Conservation (phyloP, 2,888 invertebrate species). For the Pherbina coryleti region DNA sequence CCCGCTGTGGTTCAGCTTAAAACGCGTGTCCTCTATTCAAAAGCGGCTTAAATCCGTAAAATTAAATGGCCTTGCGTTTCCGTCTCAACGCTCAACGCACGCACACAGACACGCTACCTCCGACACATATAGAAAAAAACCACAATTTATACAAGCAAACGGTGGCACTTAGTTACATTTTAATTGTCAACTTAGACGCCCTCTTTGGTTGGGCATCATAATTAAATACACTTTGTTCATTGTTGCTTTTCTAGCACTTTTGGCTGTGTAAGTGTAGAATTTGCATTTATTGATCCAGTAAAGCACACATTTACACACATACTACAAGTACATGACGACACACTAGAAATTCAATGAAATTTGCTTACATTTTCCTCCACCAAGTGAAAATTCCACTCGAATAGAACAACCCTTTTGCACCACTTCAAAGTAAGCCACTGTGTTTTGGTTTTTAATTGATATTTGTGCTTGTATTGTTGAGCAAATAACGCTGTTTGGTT, state of each 20-base stretch:
- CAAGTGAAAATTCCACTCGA: neutral
- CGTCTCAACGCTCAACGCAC: neutral
- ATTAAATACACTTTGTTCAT: neutral
- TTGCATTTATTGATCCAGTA: conserved; percentile 35
- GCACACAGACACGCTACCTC: neutral
- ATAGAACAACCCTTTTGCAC: too few relatives aligned
- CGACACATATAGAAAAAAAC: neutral
- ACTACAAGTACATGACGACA: neutral
- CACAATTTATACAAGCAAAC: neutral
- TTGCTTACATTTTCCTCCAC: neutral
- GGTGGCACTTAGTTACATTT: neutral
- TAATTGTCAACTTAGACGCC: conserved; percentile 18
- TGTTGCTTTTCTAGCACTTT: conserved; percentile 12
- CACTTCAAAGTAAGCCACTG: too few relatives aligned
- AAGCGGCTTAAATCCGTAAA: conserved; percentile 25
- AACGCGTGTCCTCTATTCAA: neutral
- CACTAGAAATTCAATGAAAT: neutral
- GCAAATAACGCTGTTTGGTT: too few relatives aligned
- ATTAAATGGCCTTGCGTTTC: conserved; percentile 16
- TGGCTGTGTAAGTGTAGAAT: conserved; percentile 29
- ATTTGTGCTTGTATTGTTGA: too few relatives aligned
- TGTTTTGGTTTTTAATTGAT: too few relatives aligned
- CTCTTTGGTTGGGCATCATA: conserved; percentile 7
- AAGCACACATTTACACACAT: neutral
- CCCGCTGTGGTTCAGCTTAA: neutral